Percentiles rank a stretch among this genome's conserved stretches.
phyloP scores from a whole-genome alignment of 1,140 invertebrate genomes.

The Trachymyrmex cornetzi region DNA sequence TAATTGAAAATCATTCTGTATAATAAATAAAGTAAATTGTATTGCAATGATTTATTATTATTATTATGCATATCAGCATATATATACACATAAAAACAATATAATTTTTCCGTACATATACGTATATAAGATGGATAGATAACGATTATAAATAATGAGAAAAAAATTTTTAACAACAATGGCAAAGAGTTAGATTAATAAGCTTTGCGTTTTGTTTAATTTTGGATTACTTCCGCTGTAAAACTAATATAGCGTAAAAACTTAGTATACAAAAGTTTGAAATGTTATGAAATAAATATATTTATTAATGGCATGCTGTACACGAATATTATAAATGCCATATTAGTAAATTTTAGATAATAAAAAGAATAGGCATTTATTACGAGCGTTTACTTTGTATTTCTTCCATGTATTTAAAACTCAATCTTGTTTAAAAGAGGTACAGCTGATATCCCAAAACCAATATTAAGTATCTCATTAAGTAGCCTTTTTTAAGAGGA shows the following conservation, averaged over 20 bases:
- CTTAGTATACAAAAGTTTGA: background rate
- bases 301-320: constrained; percentile 4
- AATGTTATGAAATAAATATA: constrained; percentile 34
- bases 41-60: constrained; percentile 50
- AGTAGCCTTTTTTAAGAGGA: constrained; percentile 55
- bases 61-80: background rate
- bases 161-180: background rate
- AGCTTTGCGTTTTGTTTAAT: background rate
- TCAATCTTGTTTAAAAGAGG: constrained; percentile 21
- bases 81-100: constrained; percentile 21
- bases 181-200: background rate
- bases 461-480: constrained; percentile 72
- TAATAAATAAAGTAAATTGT: constrained; percentile 20
- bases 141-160: constrained; percentile 47
- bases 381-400: background rate
- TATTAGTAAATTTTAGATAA: background rate
- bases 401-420: background rate
- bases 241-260: background rate
- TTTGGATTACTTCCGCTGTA: background rate
- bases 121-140: constrained; percentile 3
- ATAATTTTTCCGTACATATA: background rate
- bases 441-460: constrained; percentile 64
- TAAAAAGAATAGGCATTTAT: constrained; percentile 13
- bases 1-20: background rate
- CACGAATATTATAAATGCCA: constrained; percentile 5